These are phyloP conservation scores for Petaurus breviceps DNA, from an alignment of 2,113 vertebrate genomes.

Conservation along the genomic window DNA sequence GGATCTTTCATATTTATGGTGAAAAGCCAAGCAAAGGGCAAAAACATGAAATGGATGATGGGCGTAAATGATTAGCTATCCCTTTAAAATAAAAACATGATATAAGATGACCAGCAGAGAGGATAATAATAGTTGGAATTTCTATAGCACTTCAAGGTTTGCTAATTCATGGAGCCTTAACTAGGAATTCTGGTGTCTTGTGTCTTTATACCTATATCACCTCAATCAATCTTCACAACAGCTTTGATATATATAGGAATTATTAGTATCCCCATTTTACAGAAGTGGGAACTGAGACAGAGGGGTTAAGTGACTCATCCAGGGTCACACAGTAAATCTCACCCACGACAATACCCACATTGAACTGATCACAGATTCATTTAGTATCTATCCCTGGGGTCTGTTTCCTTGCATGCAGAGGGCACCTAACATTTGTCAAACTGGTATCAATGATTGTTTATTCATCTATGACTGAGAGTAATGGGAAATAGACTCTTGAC, in stretches of 20 bases:
- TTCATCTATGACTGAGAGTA: background rate
- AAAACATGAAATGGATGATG: background rate
- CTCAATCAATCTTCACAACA: background rate
- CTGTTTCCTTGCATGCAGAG: background rate
- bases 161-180: background rate
- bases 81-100: background rate
- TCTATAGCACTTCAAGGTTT: background rate
- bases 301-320: background rate
- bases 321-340: background rate
- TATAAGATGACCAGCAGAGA: background rate
- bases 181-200: too few species aligned
- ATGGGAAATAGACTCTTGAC: background rate
- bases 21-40: background rate
- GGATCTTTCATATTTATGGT: background rate
- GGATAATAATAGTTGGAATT: background rate
- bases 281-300: background rate
- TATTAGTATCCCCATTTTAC: background rate
- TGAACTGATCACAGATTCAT: background rate
- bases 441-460: background rate
- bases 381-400: background rate
- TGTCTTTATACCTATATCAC: background rate
- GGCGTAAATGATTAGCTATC: background rate
- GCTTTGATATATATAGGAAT: background rate
- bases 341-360: background rate
- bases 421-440: background rate